Evolutionary conservation across 23 tunicate species (phyloP), one percentile per base, ranked within the genome.

Genomic region (Diplosoma virens): DNA sequence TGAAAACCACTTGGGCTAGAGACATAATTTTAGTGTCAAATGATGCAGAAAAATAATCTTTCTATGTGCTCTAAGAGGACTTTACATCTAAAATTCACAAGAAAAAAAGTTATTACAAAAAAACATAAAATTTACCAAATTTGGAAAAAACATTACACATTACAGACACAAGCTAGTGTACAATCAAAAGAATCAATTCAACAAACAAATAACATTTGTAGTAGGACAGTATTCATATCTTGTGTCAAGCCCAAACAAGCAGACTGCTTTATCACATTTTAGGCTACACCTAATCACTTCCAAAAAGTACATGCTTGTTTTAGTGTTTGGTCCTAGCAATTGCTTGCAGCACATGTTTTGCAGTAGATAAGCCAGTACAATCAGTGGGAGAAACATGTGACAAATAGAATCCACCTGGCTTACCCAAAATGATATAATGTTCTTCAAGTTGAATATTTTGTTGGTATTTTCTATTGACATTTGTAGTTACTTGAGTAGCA

Each of bases 401-500:
- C 25, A 56, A 16, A 21, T 56, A 56, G 20, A 56, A 56, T 56
- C 20, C 64, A 7, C 70, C 70, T 63, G 35, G 70, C 35, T 63
- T 7, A 26, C 35, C 70, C 35, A 63, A 34, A 63, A 63, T 28
- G n/a, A 4, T 36, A 29, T 27, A 25, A 20, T 63, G 70, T 63
- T 63, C 70, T 63, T 63, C 70, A 14, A 28, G 33, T n/a, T 63
- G 35, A 26, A 63, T 36, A 7, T 28, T 63, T 25, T 63, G 70
- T 34, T 63, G 35, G 70, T 63, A 63, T 28, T 63, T 63, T 63
- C 35, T 26, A 63, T 63, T 29, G 33, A 63, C 20, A 26, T 63
- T 63, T n/a, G 35, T 28, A n/a, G 20, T 6, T 6, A 25, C 35
- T 25, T 25, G 70, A 25, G 33, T 63, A 7, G 70, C 70, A 28